Percentiles rank a stretch among this genome's conserved stretches.
phyloP scores from a whole-genome alignment of 2,888 invertebrate genomes.

The Desoria tigrina region DNA sequence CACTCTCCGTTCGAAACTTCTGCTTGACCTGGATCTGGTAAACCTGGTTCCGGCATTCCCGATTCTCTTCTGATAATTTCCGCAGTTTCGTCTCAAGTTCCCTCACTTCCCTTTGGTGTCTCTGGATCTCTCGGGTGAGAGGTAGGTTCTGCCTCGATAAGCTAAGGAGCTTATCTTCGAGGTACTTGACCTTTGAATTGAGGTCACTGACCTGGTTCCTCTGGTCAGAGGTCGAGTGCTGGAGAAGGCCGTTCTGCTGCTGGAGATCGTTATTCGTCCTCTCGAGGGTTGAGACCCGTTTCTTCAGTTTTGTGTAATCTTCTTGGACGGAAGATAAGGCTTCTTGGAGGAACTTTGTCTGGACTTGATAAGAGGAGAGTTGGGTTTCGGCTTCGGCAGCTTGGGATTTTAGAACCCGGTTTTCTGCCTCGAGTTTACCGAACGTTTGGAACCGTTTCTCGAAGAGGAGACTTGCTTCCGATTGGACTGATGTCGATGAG shows the following conservation, averaged over 20 bases:
- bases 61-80: constrained; percentile 26
- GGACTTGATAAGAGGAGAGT: background rate
- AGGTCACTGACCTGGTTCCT: constrained; percentile 28
- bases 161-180: constrained; percentile 30
- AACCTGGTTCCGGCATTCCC: constrained; percentile 30
- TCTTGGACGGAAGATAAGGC: constrained; percentile 16
- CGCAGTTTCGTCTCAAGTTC: constrained; percentile 31
- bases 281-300: constrained; percentile 33
- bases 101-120: constrained; percentile 28
- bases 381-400: background rate
- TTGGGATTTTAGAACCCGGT: constrained; percentile 3
- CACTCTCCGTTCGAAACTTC: too few relatives aligned
- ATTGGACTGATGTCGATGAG: constrained; percentile 27
- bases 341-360: constrained; percentile 16
- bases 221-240: constrained; percentile 38
- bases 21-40: too few relatives aligned
- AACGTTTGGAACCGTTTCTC: background rate
- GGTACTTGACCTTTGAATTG: constrained; percentile 26
- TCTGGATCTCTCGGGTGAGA: constrained; percentile 26
- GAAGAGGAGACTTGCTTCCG: constrained; percentile 15
- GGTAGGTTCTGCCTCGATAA: constrained; percentile 27
- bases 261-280: constrained; percentile 44
- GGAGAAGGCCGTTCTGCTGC: constrained; percentile 43
- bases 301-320: constrained; percentile 30
- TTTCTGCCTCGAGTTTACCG: background rate